Base-by-base conservation (phyloP, 2,797 vertebrate genomes). In the Tenualosa ilisha region DNA sequence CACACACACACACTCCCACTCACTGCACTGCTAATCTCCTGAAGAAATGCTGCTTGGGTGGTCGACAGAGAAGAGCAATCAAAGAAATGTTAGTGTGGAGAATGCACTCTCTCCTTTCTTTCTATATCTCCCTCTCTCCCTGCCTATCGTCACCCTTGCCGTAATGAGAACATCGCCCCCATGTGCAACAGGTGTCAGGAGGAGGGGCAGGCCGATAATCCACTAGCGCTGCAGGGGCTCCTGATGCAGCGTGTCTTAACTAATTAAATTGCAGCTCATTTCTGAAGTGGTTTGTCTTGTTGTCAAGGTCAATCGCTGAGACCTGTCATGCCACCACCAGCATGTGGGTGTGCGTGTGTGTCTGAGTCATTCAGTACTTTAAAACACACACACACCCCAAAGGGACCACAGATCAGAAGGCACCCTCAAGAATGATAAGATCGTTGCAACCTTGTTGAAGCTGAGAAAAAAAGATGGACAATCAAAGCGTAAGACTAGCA, bases 291-390 rank as follows among this genome's bases (percentile, higher is more conserved):
- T 72, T 15, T 72, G 68, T 75, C 68, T 75, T 75, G 68, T 40
- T 75, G 68, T 75, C 68, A 75, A 75, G 68, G 68, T 75, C 68
- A 75, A 75, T 75, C 37, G 68, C 68, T 75, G 68, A 15, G 68
- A 75, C 68, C 68, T 17, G 68, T 37, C 68, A 20, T 43, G 37
- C 31, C 68, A 72, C 31, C 26, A 72, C 31, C 65, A 37, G 31
- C 31, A 75, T 26, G 63, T 11, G 12, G 40, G 15, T 15, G 51
- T 53, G 51, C 13, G 51, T 53, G 51, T 53, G 51, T 53, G 51
- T 53, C 46, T 46, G 4, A 46, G 12, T 72, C 68, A 75, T 31
- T 75, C 68, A 75, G 15, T 13, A 17, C 12, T n/a, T 26, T 24
- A 9, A 72, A 24, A 31, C 63, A 26, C 63, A 65, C 63, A 9